Evolutionary conservation across 2,888 invertebrate species (phyloP).

Genomic region (Strigamia transsilvanica): DNA sequence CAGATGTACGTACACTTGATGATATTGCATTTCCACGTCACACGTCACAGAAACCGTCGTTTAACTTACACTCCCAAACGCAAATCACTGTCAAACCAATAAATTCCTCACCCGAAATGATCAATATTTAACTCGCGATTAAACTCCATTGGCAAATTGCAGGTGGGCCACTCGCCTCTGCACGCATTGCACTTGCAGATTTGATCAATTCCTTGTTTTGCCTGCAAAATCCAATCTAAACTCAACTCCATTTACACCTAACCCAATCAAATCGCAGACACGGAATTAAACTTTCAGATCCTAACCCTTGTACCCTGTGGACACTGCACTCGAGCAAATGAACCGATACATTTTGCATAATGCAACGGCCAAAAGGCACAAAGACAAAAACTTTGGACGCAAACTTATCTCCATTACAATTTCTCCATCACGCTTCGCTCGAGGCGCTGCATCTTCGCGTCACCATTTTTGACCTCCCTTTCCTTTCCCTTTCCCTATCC

Average conservation of each 20-base stretch:
- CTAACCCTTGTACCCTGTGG: constrained; percentile 41
- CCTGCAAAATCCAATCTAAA: constrained; percentile 30
- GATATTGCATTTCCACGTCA: too few relatives aligned
- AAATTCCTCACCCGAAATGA: too few relatives aligned
- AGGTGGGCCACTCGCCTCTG: too few relatives aligned
- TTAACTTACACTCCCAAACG: too few relatives aligned
- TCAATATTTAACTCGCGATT: too few relatives aligned
- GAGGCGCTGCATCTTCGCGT: not conserved
- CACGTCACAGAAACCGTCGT: too few relatives aligned
- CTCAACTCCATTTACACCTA: constrained; percentile 21
- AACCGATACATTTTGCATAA: constrained; percentile 37
- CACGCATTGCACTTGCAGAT: too few relatives aligned
- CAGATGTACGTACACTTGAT: too few relatives aligned
- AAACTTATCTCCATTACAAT: constrained; percentile 7
- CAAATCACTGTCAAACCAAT: too few relatives aligned
- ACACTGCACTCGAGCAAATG: constrained; percentile 38
- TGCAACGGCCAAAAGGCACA: constrained; percentile 21
- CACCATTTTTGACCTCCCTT: constrained; percentile 2
- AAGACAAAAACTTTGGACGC: not conserved
- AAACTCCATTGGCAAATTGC: too few relatives aligned
- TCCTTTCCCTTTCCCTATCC: not conserved
- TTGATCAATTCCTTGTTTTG: not conserved
- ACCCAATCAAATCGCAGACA: constrained; percentile 7
- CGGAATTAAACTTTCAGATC: constrained; percentile 36
- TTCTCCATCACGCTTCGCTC: not conserved